Conservation (phyloP, 2,888 invertebrate genomes). For the Gastrophysa polygoni region DNA sequence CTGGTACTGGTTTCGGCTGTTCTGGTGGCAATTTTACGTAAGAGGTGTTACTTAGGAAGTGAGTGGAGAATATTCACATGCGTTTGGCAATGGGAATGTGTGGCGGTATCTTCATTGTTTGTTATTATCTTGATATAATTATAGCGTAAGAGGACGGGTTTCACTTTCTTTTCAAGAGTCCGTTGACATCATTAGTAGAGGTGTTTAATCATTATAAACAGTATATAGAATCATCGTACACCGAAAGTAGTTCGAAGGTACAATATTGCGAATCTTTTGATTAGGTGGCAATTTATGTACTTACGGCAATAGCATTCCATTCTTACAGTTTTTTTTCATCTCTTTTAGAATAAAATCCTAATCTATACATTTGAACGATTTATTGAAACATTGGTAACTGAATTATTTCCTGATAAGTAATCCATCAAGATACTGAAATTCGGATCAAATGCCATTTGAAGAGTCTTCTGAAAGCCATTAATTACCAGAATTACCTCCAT, state of each 20-base stretch:
- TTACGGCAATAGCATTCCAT: too few relatives aligned
- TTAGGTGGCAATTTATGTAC: too few relatives aligned
- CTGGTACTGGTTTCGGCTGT: neutral
- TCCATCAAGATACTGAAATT: neutral
- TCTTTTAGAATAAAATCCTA: too few relatives aligned
- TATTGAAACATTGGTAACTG: too few relatives aligned
- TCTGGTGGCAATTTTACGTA: too few relatives aligned
- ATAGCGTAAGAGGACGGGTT: neutral
- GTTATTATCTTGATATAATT: neutral
- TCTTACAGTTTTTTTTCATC: too few relatives aligned
- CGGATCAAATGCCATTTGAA: neutral
- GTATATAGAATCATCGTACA: neutral
- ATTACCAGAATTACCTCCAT: conserved; percentile 25
- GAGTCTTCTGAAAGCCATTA: neutral
- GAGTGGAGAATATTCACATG: neutral
- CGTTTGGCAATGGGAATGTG: neutral
- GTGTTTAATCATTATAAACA: neutral
- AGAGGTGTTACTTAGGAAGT: too few relatives aligned
- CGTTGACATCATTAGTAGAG: neutral
- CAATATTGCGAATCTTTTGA: too few relatives aligned
- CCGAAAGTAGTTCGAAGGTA: too few relatives aligned
- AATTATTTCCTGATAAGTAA: neutral
- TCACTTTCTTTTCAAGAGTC: neutral
- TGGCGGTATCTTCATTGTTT: neutral
- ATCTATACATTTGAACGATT: too few relatives aligned